Evolutionary conservation across 2,888 invertebrate species (phyloP).

Genomic region (Zygogramma bicolorata): DNA sequence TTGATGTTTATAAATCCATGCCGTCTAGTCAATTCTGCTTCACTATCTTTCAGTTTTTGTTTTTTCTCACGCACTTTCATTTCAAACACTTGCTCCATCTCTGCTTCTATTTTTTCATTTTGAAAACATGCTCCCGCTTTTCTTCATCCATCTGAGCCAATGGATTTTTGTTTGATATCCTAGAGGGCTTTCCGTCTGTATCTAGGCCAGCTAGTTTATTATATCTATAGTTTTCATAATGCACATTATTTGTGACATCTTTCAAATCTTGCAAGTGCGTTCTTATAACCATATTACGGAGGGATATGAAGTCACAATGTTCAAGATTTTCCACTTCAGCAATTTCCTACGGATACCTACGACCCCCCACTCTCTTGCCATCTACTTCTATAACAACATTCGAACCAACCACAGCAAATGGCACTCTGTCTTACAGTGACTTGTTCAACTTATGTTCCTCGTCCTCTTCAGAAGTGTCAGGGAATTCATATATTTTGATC

Average conservation of each 20-base stretch:
- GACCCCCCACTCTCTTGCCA: slow-evolving; percentile 88
- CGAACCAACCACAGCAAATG: slow-evolving; percentile 98
- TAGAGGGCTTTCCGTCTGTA: slow-evolving; percentile 86
- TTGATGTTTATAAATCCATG: slow-evolving; percentile 91
- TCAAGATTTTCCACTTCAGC: slow-evolving; percentile 99
- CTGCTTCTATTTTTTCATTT: slow-evolving; percentile 98
- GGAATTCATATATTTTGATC: slow-evolving; percentile 99
- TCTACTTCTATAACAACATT: slow-evolving; percentile 94
- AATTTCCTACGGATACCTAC: slow-evolving; percentile 98
- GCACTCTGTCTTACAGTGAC: slow-evolving; percentile 89
- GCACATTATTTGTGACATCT: slow-evolving; percentile 99
- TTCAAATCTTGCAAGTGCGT: slow-evolving; percentile 97
- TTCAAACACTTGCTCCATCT: slow-evolving; percentile 99
- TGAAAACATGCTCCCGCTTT: slow-evolving; percentile 93
- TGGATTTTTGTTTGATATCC: slow-evolving; percentile 95
- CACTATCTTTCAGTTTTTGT: slow-evolving; percentile 95
- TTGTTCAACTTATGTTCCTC: slow-evolving; percentile 84
- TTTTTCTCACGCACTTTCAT: slow-evolving; percentile 97
- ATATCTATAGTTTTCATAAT: slow-evolving; percentile 99
- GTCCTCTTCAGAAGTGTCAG: slow-evolving; percentile 81
- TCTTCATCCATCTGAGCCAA: slow-evolving; percentile 99
- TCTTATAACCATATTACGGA: slow-evolving; percentile 96
- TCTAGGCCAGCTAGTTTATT: slow-evolving; percentile 91
- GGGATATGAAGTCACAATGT: slow-evolving; percentile 98
- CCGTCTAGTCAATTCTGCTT: slow-evolving; percentile 90